Evolutionary conservation across 2,888 invertebrate genomes (phyloP).

Genomic region (Rhagonycha lutea): DNA sequence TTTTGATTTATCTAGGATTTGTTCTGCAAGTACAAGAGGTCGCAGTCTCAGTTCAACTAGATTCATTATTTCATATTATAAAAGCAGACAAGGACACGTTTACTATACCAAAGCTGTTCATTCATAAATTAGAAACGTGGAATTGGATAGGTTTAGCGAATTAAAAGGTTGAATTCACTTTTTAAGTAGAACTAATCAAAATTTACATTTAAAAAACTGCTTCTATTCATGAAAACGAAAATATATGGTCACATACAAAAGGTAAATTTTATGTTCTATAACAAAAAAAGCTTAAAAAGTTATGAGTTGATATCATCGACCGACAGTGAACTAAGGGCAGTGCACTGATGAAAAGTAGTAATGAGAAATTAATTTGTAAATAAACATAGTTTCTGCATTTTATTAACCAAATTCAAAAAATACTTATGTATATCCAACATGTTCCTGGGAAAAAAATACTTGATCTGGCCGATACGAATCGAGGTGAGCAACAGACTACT

Average conservation of each 20-base stretch:
- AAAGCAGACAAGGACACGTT: constrained; percentile 29
- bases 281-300: no score
- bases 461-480: neutral
- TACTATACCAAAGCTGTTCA: constrained; percentile 17
- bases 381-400: neutral
- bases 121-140: constrained; percentile 24
- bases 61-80: constrained; percentile 27
- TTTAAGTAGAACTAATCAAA: neutral
- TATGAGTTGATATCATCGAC: neutral
- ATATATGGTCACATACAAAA: no score
- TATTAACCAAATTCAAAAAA: neutral
- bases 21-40: constrained; percentile 17
- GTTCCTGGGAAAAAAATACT: neutral
- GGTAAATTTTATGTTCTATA: no score
- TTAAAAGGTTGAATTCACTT: constrained; percentile 5
- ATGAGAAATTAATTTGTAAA: neutral
- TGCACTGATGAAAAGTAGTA: neutral
- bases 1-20: neutral
- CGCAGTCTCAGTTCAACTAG: constrained; percentile 10
- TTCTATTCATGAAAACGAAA: neutral
- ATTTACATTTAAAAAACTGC: neutral
- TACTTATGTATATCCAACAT: neutral
- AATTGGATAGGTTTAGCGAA: constrained; percentile 17
- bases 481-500: neutral
- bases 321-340: neutral